Base-by-base conservation (phyloP, 1,140 invertebrate genomes). In the Acromyrmex echinatior region DNA sequence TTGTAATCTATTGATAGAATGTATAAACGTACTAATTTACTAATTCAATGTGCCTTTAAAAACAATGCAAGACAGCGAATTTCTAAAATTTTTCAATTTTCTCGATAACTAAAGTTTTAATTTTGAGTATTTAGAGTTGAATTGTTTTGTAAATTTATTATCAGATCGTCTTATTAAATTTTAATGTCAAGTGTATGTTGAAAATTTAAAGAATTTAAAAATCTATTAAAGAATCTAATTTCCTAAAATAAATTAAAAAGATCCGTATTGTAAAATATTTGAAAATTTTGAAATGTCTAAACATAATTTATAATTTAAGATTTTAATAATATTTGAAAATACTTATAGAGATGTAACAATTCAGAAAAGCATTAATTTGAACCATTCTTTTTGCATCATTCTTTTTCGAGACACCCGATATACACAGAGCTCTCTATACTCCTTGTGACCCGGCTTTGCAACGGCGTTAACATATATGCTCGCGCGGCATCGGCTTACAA, bases 401-500 rank as follows among this genome's bases (percentile, higher is more conserved):
- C 31, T 63, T 76, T 49, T 21, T 62, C 49, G 1, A 1, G 1
- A 70, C 39, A 76, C n/a, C 39, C 25, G 12, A 39, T 65, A 56
- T 39, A 62, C 39, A 51, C 25, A 35, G 25, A n/a, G 18, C 63
- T 84, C 70, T 84, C 56, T n/a, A 62, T 84, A 84, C 51, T 62
- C 68, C n/a, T 60, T 25, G 53, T 62, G 53, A 74, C 56, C 35
- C 35, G 53, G 35, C 53, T 49, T 73, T 35, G 39, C 49, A 76
- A 76, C 70, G 71, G 56, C 70, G 80, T 76, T 84, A 84, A 84
- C 80, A 60, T 74, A 84, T 39, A 84, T 58, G 56, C 56, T 28
- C 65, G 35, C 39, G 39, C 9, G 80, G 80, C 70, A 86, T 88
- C 88, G 82, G 85, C 81, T 90, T 89, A 76, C 82, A 74, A 76